phyloP scores from a whole-genome alignment of 1,140 invertebrate genomes.

The Ostrea denselamellosa region DNA sequence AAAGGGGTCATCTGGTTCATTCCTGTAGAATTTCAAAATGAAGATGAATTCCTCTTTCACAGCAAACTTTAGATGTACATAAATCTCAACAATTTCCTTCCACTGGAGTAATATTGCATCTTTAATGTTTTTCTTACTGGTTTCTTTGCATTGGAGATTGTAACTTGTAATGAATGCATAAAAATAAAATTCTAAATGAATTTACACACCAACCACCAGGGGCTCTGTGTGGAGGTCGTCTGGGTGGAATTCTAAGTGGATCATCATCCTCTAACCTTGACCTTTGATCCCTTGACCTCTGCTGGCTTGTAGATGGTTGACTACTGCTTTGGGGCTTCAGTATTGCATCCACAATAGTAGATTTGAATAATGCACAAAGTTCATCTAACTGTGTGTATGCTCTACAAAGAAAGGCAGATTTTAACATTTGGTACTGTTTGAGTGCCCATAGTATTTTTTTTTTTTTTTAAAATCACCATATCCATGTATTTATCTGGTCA shows the following conservation, averaged over 20 bases:
- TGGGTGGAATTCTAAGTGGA: constrained; percentile 58
- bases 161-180: neutral
- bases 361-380: constrained; percentile 56
- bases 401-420: constrained; percentile 23
- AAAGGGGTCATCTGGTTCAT: constrained; percentile 73
- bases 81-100: no score
- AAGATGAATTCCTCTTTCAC: neutral
- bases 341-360: constrained; percentile 57
- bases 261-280: constrained; percentile 57
- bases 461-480: no score
- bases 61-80: neutral
- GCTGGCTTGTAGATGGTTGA: neutral
- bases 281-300: constrained; percentile 35
- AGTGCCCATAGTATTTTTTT: no score
- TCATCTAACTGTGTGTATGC: constrained; percentile 57
- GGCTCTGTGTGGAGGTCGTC: constrained; percentile 48
- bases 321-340: constrained; percentile 4
- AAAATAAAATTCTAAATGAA: neutral
- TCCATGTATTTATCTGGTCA: no score
- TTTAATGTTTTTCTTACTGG: no score
- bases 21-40: constrained; percentile 51
- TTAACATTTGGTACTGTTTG: no score
- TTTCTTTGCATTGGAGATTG: no score
- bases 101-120: no score
- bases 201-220: constrained; percentile 52